Percentiles rank a stretch among this genome's conserved stretches.
Evolutionary conservation across 2,888 invertebrate species (phyloP).

Genomic region (Steromphala cineraria): DNA sequence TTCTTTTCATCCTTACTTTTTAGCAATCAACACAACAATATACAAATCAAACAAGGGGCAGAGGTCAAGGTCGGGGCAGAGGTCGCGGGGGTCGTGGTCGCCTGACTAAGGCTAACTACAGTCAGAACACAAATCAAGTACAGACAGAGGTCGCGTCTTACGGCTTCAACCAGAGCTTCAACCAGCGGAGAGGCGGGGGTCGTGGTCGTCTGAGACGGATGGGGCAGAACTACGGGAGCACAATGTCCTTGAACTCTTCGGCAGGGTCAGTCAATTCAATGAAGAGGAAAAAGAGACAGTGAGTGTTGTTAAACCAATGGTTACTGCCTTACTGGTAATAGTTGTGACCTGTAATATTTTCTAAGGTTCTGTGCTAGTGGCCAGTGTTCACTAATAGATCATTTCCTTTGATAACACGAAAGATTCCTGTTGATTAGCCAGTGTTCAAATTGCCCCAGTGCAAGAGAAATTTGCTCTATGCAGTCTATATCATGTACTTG

Average conservation of each 20-base stretch:
- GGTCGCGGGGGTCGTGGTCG: background rate
- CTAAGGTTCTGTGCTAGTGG: too few relatives aligned
- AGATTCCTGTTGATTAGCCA: too few relatives aligned
- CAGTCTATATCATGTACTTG: too few relatives aligned
- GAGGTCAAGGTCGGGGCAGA: background rate
- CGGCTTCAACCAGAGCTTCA: background rate
- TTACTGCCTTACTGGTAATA: background rate
- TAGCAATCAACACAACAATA: background rate
- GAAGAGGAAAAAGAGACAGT: background rate
- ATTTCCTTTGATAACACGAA: too few relatives aligned
- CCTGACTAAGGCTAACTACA: background rate
- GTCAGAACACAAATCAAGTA: background rate
- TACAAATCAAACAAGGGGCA: background rate
- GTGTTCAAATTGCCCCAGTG: too few relatives aligned
- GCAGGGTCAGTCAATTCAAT: background rate
- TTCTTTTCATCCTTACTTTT: background rate
- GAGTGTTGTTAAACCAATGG: background rate
- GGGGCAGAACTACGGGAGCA: background rate
- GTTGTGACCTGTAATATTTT: too few relatives aligned
- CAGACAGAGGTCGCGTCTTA: background rate
- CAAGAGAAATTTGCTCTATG: too few relatives aligned
- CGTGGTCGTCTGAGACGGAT: background rate
- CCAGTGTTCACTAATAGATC: too few relatives aligned
- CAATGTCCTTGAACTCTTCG: background rate
- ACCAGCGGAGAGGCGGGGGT: background rate